Percentiles rank a stretch among this genome's conserved stretches.
Evolutionary conservation across 1,140 invertebrate genomes (phyloP).

Genomic region (Hylyphantes graminicola): DNA sequence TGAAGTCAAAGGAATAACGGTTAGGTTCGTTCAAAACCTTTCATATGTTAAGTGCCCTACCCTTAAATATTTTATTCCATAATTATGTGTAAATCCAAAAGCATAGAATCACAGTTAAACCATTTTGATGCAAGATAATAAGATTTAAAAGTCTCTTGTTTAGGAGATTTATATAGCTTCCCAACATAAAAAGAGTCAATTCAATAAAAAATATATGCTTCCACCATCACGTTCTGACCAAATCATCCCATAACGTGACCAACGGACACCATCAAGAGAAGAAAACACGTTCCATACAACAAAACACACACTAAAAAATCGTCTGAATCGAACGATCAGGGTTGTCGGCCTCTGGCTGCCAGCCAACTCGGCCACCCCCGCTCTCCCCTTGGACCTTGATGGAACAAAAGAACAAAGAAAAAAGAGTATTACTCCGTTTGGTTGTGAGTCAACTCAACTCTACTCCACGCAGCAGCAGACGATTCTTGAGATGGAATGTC

Average conservation of each 20-base stretch:
- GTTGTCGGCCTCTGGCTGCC: constrained; percentile 29
- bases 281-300: no score
- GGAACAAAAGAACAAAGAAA: constrained; percentile 19
- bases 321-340: constrained; percentile 27
- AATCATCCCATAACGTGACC: background rate
- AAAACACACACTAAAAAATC: constrained; percentile 2
- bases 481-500: constrained; percentile 21
- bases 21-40: no score
- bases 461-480: background rate
- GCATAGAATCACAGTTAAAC: no score
- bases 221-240: background rate
- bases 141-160: no score
- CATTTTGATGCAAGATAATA: no score
- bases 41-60: no score
- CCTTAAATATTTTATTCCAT: no score
- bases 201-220: background rate
- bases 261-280: background rate
- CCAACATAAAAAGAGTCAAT: background rate
- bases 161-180: no score
- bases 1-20: no score
- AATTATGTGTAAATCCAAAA: no score
- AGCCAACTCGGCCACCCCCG: constrained; percentile 8
- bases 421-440: constrained; percentile 4
- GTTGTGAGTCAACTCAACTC: constrained; percentile 34
- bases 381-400: constrained; percentile 24